Evolutionary conservation across 2,888 invertebrate genomes (phyloP), one percentile per base, ranked within the genome.

Genomic region (Melanchra persicariae): DNA sequence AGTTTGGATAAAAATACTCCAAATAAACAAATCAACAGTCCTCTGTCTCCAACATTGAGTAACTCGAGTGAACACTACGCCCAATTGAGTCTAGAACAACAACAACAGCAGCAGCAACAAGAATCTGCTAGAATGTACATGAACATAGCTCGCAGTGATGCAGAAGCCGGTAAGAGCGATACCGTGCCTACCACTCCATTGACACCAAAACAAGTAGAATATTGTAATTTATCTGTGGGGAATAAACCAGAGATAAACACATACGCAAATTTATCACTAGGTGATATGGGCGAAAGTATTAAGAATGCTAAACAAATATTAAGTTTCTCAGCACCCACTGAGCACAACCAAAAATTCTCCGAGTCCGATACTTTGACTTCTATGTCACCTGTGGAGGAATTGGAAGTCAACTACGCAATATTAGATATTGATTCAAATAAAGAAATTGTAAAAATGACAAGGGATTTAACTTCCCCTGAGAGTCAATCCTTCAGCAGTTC

Each of bases 341-440:
- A 94, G 62, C 85, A 91, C 66, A 88, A 89, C 69, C 93, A 93
- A 51, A 95, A 95, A 82, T 91, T 89, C 81, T 95, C 94, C 5
- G 95, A 95, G 82, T 95, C 93, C n/a, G 96, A 95, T 74, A 94
- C 93, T 45, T 92, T 93, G 75, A 89, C 92, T 22, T 94, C 95
- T 22, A 90, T 95, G 90, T 93, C 96, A 58, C 93, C 94, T 40
- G 91, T 94, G 37, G 92, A 94, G 87, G 92, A 94, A 80, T 78
- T 93, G 74, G 92, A 94, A 89, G 92, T 98, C 1, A 98, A 98
- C 91, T 98, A 98, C 93, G 98, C 98, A 8, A 97, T 98, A 79
- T 94, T 98, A 79, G 98, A 98, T 91, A 96, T 98, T 87, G 97
- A 98, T 85, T 94, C 95, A 15, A 96, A 94, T 77, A 96, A 96